phyloP scores from a whole-genome alignment of 2,113 vertebrate genomes.

The Loxodonta africana region DNA sequence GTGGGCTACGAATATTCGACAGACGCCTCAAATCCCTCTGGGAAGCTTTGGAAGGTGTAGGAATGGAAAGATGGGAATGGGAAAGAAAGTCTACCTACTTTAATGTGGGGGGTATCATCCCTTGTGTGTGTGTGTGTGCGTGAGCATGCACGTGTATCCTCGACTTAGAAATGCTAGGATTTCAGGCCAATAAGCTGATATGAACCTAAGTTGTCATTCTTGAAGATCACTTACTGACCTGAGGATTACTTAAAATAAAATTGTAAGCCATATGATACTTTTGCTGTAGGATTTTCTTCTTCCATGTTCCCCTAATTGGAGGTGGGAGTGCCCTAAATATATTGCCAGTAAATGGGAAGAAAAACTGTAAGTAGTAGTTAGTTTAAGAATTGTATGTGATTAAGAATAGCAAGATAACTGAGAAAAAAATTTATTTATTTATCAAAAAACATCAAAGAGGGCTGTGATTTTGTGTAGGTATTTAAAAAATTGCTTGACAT shows the following conservation, averaged over 20 bases:
- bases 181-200: conserved; percentile 29
- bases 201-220: neutral
- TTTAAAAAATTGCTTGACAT: neutral
- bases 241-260: neutral
- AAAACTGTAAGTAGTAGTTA: neutral
- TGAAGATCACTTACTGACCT: conserved; percentile 3
- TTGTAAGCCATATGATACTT: conserved; percentile 9
- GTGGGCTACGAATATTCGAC: neutral
- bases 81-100: neutral
- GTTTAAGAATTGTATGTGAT: conserved; percentile 35
- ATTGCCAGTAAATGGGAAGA: neutral
- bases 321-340: neutral
- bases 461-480: conserved; percentile 6
- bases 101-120: fast-evolving
- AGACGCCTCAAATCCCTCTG: neutral
- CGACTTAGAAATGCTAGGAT: neutral
- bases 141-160: neutral
- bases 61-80: neutral
- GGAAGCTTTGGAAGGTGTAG: neutral
- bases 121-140: neutral
- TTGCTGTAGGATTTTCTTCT: conserved; percentile 28
- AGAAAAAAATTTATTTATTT: neutral
- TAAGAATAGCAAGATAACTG: neutral
- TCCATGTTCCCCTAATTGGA: neutral
- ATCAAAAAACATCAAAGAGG: conserved; percentile 39